Base-by-base conservation (phyloP, 1,140 invertebrate genomes). In the Condylostylus longicornis region DNA sequence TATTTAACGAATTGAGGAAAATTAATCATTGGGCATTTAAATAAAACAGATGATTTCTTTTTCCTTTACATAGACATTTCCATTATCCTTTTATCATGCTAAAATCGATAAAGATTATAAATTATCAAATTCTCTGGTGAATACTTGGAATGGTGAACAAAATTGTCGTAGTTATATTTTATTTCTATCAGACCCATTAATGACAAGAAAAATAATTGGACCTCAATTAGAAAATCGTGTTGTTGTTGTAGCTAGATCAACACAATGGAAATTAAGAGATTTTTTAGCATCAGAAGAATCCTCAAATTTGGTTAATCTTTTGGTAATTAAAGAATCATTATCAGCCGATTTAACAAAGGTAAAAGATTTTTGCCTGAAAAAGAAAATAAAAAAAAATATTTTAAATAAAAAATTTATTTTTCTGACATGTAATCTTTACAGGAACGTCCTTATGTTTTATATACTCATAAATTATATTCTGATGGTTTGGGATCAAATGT, bases 231-330 rank as follows among this genome's bases (percentile, higher is more conserved):
- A 54, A 1, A 71, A 63, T 45, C 71, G 70, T 36, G 65, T 79
- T 3, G 62, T 80, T 0, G 47, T 80, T 1, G 61, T 81, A 1
- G 64, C 76, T 1, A 62, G 67, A 40, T 76, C 76, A 7, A 70
- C 75, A 0, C 71, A 76, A 48, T 81, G 75, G 75, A 68, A 70
- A n/a, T 65, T 80, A 0, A 66, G 72, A 28, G 73, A 79, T 46
- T 80, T 75, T 57, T 46, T 81, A 12, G 59, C 64, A 9, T 69
- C 66, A 18, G 62, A 69, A 30, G n/a, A 56, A 2, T 72, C 77
- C 0, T 68, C 70, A 45, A 65, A 61, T 47, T 74, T 79, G 51
- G 61, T 71, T 1, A 76, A 81, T 65, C 56, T 81, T 18, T 54
- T 81, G 18, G 64, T 81, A 3, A 66, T 81, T 28, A 67, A 65